Evolutionary conservation across 1,140 invertebrate genomes (phyloP).

Genomic region (Heliconius nattereri): DNA sequence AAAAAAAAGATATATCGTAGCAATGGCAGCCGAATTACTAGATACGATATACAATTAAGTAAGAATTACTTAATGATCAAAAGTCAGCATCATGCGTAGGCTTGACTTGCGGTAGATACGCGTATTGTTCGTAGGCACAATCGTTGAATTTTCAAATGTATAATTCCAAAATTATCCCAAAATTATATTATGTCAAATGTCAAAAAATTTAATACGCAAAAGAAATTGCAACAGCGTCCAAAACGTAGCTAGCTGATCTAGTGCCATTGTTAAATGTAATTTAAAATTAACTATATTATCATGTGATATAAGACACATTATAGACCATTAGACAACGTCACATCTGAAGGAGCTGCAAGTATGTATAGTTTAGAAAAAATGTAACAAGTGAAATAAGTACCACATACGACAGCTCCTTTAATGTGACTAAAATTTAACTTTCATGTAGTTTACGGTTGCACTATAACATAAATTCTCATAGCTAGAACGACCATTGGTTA

Average conservation of each 20-base stretch:
- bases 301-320: constrained; percentile 12
- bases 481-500: neutral
- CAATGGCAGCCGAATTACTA: neutral
- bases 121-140: too few relatives aligned
- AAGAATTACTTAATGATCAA: neutral
- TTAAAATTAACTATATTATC: constrained; percentile 9
- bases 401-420: neutral
- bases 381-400: neutral
- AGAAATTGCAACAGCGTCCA: neutral
- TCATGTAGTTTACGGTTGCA: neutral
- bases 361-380: neutral
- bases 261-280: neutral
- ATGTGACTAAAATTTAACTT: neutral
- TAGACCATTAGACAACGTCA: neutral
- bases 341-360: neutral
- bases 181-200: too few relatives aligned
- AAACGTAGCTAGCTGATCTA: neutral
- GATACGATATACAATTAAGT: neutral
- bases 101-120: neutral
- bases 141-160: too few relatives aligned
- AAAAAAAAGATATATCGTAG: neutral
- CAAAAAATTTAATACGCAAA: too few relatives aligned
- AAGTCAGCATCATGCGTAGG: neutral
- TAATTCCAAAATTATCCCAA: too few relatives aligned
- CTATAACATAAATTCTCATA: neutral